Evolutionary conservation across 1,140 invertebrate species (phyloP).

Genomic region (Drosophila paulistorum): DNA sequence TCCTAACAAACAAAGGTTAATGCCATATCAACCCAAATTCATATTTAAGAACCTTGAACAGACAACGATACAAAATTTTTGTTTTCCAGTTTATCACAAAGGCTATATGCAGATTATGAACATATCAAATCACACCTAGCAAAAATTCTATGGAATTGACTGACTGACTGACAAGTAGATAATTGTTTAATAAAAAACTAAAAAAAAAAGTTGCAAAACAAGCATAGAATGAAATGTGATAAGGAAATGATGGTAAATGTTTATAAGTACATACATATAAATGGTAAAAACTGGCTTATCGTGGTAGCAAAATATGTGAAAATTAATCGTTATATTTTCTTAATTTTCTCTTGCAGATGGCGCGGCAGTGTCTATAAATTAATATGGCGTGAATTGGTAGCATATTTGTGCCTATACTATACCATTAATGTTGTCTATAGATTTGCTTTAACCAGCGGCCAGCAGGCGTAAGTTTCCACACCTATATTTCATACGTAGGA

Average conservation of each 20-base stretch:
- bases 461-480: constrained; percentile 89
- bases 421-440: constrained; percentile 94
- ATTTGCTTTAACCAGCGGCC: constrained; percentile 90
- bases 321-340: too few species aligned
- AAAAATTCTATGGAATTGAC: constrained; percentile 54
- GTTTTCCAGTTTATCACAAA: constrained; percentile 55
- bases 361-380: constrained; percentile 98
- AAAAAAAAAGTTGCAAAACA: constrained; percentile 38
- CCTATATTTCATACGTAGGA: too few species aligned
- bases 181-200: constrained; percentile 18
- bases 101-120: constrained; percentile 45
- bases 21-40: constrained; percentile 42
- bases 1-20: constrained; percentile 10
- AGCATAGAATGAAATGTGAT: constrained; percentile 37
- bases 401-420: constrained; percentile 94
- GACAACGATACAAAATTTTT: constrained; percentile 43
- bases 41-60: constrained; percentile 49
- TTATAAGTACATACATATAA: not conserved
- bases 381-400: constrained; percentile 96
- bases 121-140: constrained; percentile 42
- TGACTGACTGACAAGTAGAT: constrained; percentile 10
- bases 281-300: constrained; percentile 29
- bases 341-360: constrained; percentile 87
- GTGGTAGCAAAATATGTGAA: too few species aligned
- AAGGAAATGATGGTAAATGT: constrained; percentile 34